A percentile compares a stretch with the other conserved stretches of the same genome.
Evolutionary conservation across 2,888 invertebrate species (phyloP).

Genomic region (Caenorhabditis wallacei): DNA sequence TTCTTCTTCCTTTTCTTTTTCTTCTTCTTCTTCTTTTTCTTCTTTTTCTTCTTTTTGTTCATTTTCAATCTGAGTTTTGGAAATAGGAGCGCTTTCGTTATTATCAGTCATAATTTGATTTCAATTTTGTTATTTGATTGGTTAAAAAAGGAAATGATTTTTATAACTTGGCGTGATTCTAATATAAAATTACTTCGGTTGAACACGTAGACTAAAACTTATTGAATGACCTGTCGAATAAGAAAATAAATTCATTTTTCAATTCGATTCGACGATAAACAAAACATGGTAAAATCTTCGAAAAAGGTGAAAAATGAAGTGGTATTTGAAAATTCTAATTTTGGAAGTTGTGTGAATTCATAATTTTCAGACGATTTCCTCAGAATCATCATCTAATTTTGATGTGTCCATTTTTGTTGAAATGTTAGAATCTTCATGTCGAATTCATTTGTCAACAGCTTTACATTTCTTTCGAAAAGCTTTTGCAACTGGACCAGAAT

Average conservation of each 20-base stretch:
- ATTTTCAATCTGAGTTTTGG: not conserved
- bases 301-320: constrained; percentile 35
- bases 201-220: not conserved
- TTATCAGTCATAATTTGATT: too few relatives aligned
- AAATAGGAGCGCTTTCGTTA: too few relatives aligned
- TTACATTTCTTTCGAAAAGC: constrained; percentile 62
- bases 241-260: not conserved
- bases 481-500: constrained; percentile 43
- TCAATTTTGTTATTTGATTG: too few relatives aligned
- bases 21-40: not conserved
- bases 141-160: too few relatives aligned
- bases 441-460: constrained; percentile 55
- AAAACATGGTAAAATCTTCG: constrained; percentile 48
- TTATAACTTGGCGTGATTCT: not conserved
- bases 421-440: constrained; percentile 54
- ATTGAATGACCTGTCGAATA: not conserved
- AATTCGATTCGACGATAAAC: not conserved
- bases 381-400: not conserved
- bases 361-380: not conserved
- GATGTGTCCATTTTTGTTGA: constrained; percentile 34
- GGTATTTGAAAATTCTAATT: constrained; percentile 7
- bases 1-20: not conserved
- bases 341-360: not conserved
- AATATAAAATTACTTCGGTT: too few relatives aligned
- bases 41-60: not conserved